Conservation (phyloP, 2,113 vertebrate species). For the Coptodon bakossiorum region DNA sequence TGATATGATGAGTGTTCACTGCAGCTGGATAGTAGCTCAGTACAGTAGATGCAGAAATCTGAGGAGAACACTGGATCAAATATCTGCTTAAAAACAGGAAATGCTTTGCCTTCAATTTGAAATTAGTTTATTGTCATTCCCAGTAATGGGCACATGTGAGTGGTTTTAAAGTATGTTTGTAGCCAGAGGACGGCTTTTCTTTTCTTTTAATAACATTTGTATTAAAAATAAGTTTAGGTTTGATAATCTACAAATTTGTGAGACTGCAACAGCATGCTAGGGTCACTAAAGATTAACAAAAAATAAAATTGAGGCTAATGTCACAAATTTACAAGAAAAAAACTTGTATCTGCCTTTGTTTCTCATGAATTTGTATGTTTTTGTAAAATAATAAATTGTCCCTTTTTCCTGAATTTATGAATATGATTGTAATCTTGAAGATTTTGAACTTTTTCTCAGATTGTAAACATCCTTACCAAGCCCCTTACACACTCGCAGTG, state of each 20-base stretch:
- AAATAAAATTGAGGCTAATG: neutral
- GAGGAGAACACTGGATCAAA: neutral
- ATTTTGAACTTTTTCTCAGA: neutral
- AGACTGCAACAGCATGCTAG: neutral
- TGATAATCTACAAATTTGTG: neutral
- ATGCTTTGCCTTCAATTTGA: neutral
- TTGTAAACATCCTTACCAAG: rapidly evolving
- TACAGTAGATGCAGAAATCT: neutral
- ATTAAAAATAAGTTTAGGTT: neutral
- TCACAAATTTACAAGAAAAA: neutral
- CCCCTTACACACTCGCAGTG: neutral
- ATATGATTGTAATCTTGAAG: neutral
- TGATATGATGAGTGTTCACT: neutral
- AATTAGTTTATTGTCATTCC: neutral
- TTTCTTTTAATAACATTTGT: neutral
- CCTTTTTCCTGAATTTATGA: neutral
- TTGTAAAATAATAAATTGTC: neutral
- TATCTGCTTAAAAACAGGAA: neutral
- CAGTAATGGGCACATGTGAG: neutral
- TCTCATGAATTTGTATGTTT: neutral
- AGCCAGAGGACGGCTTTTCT: neutral
- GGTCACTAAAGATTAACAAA: neutral
- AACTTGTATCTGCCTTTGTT: neutral
- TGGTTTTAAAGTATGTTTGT: neutral
- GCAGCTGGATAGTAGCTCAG: neutral